These are phyloP conservation scores for Anguilla pacifica DNA, from an alignment of 2,797 vertebrate species.

Conservation along the genomic window DNA sequence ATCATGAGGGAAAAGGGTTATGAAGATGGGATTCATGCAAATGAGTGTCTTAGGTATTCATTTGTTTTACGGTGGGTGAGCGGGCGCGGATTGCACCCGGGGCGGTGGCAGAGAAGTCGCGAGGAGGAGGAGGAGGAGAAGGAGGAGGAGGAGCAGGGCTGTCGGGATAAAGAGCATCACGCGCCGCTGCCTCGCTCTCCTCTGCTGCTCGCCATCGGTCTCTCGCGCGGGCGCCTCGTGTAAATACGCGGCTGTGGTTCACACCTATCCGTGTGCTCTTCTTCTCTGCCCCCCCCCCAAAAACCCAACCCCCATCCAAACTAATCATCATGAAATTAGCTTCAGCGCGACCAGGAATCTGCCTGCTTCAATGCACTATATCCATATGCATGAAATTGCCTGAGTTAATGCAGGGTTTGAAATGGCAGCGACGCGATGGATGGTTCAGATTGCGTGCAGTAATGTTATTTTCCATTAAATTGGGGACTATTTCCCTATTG, in stretches of 20 bases:
- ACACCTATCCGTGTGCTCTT: slow-evolving; percentile 78
- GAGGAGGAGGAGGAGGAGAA: background rate
- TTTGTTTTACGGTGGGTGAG: slow-evolving; percentile 84
- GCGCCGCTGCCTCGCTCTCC: slow-evolving; percentile 81
- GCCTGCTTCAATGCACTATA: slow-evolving; percentile 95
- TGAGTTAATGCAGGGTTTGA: slow-evolving; percentile 96
- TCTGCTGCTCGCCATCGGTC: slow-evolving; percentile 72
- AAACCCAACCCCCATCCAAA: slow-evolving; percentile 73
- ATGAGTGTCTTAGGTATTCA: slow-evolving; percentile 90
- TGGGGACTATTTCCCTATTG: slow-evolving; percentile 73
- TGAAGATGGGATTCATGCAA: slow-evolving; percentile 81
- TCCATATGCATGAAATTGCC: slow-evolving; percentile 99
- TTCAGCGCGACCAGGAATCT: slow-evolving; percentile 95
- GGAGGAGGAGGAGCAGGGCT: background rate
- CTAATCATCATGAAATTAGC: slow-evolving; percentile 99
- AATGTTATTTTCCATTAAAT: slow-evolving; percentile 93
- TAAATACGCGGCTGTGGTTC: slow-evolving; percentile 82
- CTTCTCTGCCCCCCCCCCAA: slow-evolving; percentile 62
- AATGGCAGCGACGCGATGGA: slow-evolving; percentile 97
- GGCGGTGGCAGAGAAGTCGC: slow-evolving; percentile 81
- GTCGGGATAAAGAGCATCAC: slow-evolving; percentile 38
- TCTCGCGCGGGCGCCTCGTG: slow-evolving; percentile 69
- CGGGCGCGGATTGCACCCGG: slow-evolving; percentile 82
- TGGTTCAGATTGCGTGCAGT: slow-evolving; percentile 92
- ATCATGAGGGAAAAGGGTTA: slow-evolving; percentile 76